These are phyloP conservation scores for Colletes latitarsis DNA, from an alignment of 1,140 invertebrate genomes.

Conservation along the genomic window DNA sequence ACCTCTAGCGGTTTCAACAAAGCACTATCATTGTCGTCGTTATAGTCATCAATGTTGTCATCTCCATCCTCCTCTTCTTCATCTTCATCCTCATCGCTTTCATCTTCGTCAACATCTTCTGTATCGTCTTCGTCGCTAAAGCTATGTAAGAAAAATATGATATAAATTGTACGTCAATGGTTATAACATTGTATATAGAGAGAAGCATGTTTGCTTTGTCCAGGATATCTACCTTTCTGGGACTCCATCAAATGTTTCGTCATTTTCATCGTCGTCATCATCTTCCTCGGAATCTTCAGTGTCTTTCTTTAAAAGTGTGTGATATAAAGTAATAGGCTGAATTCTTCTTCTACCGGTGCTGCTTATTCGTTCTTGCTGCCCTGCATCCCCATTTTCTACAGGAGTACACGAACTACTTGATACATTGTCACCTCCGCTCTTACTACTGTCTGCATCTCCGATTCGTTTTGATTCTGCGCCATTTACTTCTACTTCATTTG, in stretches of 20 bases:
- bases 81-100: conserved; percentile 81
- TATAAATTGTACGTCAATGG: neutral
- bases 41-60: conserved; percentile 71
- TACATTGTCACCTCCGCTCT: conserved; percentile 75
- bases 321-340: conserved; percentile 61
- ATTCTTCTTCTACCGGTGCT: conserved; percentile 67
- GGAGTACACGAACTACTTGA: conserved; percentile 76
- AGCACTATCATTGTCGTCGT: conserved; percentile 77
- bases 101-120: conserved; percentile 80
- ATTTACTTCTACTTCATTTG: conserved; percentile 72
- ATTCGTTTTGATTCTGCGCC: conserved; percentile 74
- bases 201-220: neutral
- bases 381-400: conserved; percentile 81
- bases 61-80: conserved; percentile 77
- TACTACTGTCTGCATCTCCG: conserved; percentile 81
- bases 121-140: conserved; percentile 79
- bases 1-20: conserved; percentile 81
- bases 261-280: conserved; percentile 74
- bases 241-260: conserved; percentile 73
- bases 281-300: conserved; percentile 65
- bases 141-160: conserved; percentile 41
- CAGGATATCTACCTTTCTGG: conserved; percentile 67
- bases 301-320: conserved; percentile 60
- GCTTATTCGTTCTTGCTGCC: conserved; percentile 71
- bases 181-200: neutral